These are phyloP conservation scores for Poeciliopsis retropinna DNA, from an alignment of 2,113 vertebrate species.

Conservation along the genomic window DNA sequence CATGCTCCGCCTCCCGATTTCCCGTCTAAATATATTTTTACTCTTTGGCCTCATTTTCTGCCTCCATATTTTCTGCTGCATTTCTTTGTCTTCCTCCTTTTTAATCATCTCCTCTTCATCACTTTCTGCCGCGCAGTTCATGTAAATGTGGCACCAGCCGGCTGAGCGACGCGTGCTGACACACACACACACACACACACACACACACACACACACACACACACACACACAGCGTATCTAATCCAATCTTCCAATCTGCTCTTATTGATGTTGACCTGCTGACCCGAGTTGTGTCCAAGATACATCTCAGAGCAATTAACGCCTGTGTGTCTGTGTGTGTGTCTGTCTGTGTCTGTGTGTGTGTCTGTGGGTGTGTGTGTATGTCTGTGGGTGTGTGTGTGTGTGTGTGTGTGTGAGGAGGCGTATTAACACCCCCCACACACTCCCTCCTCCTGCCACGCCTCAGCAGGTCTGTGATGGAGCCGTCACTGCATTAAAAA, in stretches of 20 bases:
- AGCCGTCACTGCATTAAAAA: conserved; percentile 72
- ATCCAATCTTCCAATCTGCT: conserved; percentile 76
- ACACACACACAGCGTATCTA: conserved; percentile 47
- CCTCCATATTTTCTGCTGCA: not conserved
- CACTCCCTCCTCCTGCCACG: conserved; percentile 32
- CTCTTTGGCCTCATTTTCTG: not conserved
- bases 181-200: conserved; percentile 30
- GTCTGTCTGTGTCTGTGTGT: conserved; percentile 27
- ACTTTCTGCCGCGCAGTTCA: not conserved
- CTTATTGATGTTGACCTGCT: conserved; percentile 75
- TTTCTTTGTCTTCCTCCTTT: not conserved
- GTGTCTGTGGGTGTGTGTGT: conserved; percentile 32
- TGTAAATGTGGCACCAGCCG: conserved; percentile 24
- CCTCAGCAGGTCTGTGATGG: conserved; percentile 66
- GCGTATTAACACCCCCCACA: conserved; percentile 35
- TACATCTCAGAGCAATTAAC: conserved; percentile 68
- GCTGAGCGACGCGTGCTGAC: conserved; percentile 16
- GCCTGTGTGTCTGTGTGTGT: conserved; percentile 37
- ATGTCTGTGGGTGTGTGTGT: conserved; percentile 40
- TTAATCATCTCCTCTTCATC: not conserved
- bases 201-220: conserved; percentile 16
- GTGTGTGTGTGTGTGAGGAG: conserved; percentile 35
- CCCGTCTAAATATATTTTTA: not conserved
- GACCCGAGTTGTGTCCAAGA: conserved; percentile 58
- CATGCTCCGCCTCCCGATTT: not conserved